Evolutionary conservation across 2,113 vertebrate genomes (phyloP), one percentile per base, ranked within the genome.

Genomic region (Sinosuthora webbiana): DNA sequence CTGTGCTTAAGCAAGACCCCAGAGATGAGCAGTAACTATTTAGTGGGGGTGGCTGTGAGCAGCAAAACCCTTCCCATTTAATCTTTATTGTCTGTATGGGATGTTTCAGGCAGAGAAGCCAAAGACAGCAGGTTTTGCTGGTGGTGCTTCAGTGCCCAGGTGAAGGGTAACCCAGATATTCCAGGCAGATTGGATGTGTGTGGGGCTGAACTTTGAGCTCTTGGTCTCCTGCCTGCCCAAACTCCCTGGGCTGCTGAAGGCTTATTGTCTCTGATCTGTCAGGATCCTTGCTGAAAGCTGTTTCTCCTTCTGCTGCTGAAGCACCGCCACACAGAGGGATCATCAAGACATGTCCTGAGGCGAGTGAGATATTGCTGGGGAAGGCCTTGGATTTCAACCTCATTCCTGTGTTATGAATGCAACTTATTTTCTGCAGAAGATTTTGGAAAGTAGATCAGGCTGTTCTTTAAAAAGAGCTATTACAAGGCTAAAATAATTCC

Each of bases 381-480:
- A 74, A 23, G 31, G 50, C 59, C 39, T 87, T 6, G 3, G 35
- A 50, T 82, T 81, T 92, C 47, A 74, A 17, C 52, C 82, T 92
- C 70, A 25, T 79, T 70, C 56, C 57, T 68, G 37, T 64, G 56
- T 41, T 84, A 37, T 7, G 53, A 87, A 87, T 64, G n/a, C 45
- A 64, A 35, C 70, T 84, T 92, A 50, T 83, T 87, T 95, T 74
- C 90, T 83, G 52, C 21, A 64, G 69, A 69, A 92, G 83, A 45
- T 71, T 90, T 81, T 63, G 41, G 60, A 53, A 83, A 89, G 52
- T 19, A 90, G 71, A 87, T 87, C 64, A 73, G 83, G 22, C 37
- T 63, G 23, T 73, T 53, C 49, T 63, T 94, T 92, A 82, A 75
- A 93, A 94, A 87, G 83, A 95, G n/a, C 37, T 68, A 84, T 94